Conservation (phyloP, 2,888 invertebrate genomes). For the Nycteola revayana region DNA sequence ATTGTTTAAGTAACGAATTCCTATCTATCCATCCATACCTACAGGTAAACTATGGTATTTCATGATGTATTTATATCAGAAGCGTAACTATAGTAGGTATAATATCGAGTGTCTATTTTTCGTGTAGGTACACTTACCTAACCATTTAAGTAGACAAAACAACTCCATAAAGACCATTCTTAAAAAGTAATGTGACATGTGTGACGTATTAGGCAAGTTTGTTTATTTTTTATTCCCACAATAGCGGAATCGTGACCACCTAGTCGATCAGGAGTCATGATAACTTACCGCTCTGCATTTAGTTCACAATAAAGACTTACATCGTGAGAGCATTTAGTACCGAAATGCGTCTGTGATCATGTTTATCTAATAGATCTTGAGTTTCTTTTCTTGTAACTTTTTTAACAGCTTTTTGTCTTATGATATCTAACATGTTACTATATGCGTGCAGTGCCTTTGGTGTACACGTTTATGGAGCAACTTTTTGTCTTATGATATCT, state of each 20-base stretch:
- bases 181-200: slow-evolving; percentile 26
- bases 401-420: slow-evolving; percentile 6
- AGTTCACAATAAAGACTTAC: slow-evolving; percentile 44
- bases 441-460: not conserved
- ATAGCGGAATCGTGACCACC: slow-evolving; percentile 67
- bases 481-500: too few species aligned
- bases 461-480: too few species aligned
- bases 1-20: too few species aligned
- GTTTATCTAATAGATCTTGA: slow-evolving; percentile 38
- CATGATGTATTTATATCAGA: too few species aligned
- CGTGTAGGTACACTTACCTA: too few species aligned
- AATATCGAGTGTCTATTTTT: too few species aligned
- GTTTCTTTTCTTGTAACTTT: slow-evolving; percentile 21
- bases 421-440: not conserved
- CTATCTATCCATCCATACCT: too few species aligned
- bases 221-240: slow-evolving; percentile 57
- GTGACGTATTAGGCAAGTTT: slow-evolving; percentile 41
- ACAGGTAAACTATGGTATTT: too few species aligned
- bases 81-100: too few species aligned
- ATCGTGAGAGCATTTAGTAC: slow-evolving; percentile 63
- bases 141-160: too few species aligned
- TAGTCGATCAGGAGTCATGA: slow-evolving; percentile 60
- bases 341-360: slow-evolving; percentile 56
- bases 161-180: too few species aligned
- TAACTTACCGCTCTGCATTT: slow-evolving; percentile 53